These are phyloP conservation scores for Dicroscelio sp. DNA, from an alignment of 2,888 invertebrate species.

Conservation along the genomic window DNA sequence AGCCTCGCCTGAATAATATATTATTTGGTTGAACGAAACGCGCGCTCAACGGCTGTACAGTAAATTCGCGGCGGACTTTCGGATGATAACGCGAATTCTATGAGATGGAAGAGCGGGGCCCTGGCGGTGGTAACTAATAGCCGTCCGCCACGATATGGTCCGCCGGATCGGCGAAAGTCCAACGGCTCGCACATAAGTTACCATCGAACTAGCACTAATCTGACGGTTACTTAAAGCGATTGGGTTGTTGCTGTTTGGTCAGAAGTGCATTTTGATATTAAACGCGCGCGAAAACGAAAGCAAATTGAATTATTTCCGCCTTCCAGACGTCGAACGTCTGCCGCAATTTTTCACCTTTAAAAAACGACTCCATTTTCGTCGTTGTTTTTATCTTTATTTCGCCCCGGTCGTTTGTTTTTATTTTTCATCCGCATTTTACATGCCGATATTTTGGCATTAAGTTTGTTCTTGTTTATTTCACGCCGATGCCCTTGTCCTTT, in stretches of 20 bases:
- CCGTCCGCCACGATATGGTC: constrained; percentile 64
- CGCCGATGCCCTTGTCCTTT: too few relatives aligned
- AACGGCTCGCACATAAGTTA: constrained; percentile 67
- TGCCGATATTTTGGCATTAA: background rate
- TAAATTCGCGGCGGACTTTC: constrained; percentile 49
- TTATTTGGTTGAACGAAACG: constrained; percentile 45
- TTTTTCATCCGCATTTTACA: background rate
- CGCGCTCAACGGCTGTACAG: constrained; percentile 27
- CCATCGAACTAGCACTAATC: constrained; percentile 67
- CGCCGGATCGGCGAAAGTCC: constrained; percentile 53
- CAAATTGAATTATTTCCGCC: constrained; percentile 43
- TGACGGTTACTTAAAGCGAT: constrained; percentile 70
- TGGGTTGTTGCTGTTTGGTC: constrained; percentile 51
- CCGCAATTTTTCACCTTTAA: too few relatives aligned
- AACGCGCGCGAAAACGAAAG: constrained; percentile 17
- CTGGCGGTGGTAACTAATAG: constrained; percentile 71
- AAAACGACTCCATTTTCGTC: too few relatives aligned
- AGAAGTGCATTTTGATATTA: constrained; percentile 47
- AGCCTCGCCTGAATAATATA: constrained; percentile 19
- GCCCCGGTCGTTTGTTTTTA: background rate
- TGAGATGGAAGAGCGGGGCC: constrained; percentile 64
- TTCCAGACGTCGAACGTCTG: background rate
- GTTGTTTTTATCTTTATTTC: constrained; percentile 6
- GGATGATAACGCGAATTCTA: constrained; percentile 67
- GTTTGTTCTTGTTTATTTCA: too few relatives aligned